A percentile compares a stretch with the other conserved stretches of the same genome.
Evolutionary conservation across 2,888 invertebrate genomes (phyloP).

Genomic region (Pogonocherus hispidulus): DNA sequence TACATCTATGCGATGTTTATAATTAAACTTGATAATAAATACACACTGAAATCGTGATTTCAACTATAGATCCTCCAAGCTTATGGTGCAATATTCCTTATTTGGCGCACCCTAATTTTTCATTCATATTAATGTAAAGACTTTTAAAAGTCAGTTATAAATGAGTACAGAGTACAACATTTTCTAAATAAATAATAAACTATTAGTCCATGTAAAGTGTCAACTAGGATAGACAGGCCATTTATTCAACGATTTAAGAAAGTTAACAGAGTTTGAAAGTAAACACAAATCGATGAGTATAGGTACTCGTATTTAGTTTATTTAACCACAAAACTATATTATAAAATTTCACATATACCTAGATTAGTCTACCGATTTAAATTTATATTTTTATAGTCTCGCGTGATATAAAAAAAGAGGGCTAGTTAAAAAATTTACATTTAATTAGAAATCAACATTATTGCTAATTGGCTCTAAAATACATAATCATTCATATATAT

Average conservation of each 20-base stretch:
- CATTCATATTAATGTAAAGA: background rate
- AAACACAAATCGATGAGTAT: background rate
- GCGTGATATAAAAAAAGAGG: too few species aligned
- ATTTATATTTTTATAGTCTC: too few species aligned
- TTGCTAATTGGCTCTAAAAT: too few species aligned
- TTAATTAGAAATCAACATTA: too few species aligned
- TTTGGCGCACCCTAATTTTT: background rate
- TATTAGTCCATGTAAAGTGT: background rate
- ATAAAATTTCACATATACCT: too few species aligned
- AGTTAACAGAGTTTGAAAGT: background rate
- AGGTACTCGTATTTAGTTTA: too few species aligned
- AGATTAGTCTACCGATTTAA: too few species aligned
- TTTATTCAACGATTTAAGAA: background rate
- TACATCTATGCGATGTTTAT: constrained; percentile 43
- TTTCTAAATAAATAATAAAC: background rate
- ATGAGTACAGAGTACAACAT: background rate
- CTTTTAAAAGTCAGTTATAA: background rate
- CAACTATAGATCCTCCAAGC: background rate
- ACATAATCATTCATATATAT: too few species aligned
- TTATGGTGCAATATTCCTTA: constrained; percentile 1
- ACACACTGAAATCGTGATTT: background rate
- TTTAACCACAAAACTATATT: too few species aligned
- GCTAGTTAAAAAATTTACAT: too few species aligned
- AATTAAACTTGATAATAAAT: constrained; percentile 23
- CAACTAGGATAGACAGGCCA: background rate